Conservation (phyloP, 2,797 vertebrate species). For the Rhabdophis nuchalis region DNA sequence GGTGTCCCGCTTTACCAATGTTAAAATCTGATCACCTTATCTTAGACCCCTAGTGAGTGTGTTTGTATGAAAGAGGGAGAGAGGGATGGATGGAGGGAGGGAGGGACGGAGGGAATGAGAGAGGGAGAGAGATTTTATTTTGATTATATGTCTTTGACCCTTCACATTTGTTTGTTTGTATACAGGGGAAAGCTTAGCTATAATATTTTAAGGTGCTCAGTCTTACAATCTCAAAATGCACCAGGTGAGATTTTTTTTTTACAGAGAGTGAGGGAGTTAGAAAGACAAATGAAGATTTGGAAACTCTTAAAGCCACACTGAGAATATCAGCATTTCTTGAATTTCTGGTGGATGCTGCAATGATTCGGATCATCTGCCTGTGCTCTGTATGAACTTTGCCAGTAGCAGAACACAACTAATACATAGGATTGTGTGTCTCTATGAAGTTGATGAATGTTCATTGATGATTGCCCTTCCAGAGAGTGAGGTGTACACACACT, state of each 20-base stretch:
- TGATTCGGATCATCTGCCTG: not conserved
- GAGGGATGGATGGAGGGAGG: rapidly evolving
- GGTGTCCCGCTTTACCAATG: too few relatives aligned
- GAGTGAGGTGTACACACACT: not conserved
- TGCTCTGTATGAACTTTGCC: not conserved
- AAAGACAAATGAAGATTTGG: not conserved
- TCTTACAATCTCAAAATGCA: constrained; percentile 9
- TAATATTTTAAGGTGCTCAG: not conserved
- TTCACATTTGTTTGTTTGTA: not conserved
- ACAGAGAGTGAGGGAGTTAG: too few relatives aligned
- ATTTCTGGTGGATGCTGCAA: not conserved
- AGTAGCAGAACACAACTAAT: constrained; percentile 4
- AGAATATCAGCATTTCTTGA: constrained; percentile 2
- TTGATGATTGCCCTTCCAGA: constrained; percentile 1
- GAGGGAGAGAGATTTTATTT: not conserved
- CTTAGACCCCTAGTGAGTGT: too few relatives aligned
- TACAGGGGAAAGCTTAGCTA: not conserved
- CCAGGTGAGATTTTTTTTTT: not conserved
- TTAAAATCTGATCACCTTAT: too few relatives aligned
- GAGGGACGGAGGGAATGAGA: too few relatives aligned
- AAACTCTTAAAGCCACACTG: not conserved
- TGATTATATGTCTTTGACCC: not conserved
- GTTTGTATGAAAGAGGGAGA: not conserved
- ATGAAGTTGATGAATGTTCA: constrained; percentile 21
- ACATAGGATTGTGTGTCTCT: not conserved